Base-by-base conservation (phyloP, 2,888 invertebrate species). In the Agonopterix heracliana region DNA sequence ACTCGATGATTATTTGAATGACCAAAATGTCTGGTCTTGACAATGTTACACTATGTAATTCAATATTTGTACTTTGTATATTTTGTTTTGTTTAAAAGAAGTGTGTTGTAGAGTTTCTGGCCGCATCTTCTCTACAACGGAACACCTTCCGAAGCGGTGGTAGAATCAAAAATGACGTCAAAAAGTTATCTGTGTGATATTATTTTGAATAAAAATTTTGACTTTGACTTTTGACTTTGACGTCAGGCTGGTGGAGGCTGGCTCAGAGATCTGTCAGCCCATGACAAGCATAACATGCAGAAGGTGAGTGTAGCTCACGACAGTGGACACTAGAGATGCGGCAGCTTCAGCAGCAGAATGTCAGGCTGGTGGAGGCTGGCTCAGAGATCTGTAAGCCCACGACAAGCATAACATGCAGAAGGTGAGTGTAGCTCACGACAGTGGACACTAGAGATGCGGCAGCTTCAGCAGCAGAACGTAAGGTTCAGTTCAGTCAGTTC, bases 281-380 rank as follows among this genome's bases (percentile, higher is more conserved):
- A 97, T 58, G 98, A 98, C 64, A 98, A 98, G 72, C 96, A 96
- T 66, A 95, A 97, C 68, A 95, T 95, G 79, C 95, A 96, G 73
- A 97, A 97, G 74, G 86, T 96, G 50, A 4, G 51, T 90, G 36
- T 17, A 17, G 17, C 17, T 17, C 3, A 17, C 17, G 17, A 17
- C 4, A 4, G 17, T 17, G 1, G 17, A 17, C 17, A 17, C 17
- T 17, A 71, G 96, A 98, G 87, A 91, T 97, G 64, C 95, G 98
- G 55, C 98, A 98, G 78, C 89, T 98, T 54, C 96, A 98, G 74
- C 97, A 98, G 65, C 98, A 99, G 85, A 99, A 98, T 80, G 92
- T 94, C 40, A 90, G 98, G 14, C 90, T 99, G 38, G 91, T 97
- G 42, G 98, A 99, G 72, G 98, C 98, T 93, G 96, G 49, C 91